phyloP scores from a whole-genome alignment of 2,113 vertebrate species.

The Ictalurus furcatus region DNA sequence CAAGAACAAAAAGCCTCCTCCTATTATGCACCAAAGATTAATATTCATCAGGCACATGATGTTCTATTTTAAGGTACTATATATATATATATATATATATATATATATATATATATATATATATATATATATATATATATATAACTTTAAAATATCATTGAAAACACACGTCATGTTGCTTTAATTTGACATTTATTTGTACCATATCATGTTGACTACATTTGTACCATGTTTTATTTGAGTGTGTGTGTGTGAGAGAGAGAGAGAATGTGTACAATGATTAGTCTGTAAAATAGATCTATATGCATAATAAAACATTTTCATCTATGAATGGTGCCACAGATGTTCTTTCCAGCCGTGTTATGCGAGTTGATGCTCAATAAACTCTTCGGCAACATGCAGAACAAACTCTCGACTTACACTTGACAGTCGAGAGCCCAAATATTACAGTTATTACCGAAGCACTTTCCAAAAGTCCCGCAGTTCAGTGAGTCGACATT shows the following conservation, averaged over 20 bases:
- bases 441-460: not conserved
- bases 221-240: not conserved
- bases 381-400: not conserved
- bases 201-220: not conserved
- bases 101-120: too few species aligned
- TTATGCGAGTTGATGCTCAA: not conserved
- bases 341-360: not conserved
- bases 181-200: not conserved
- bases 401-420: constrained; percentile 8
- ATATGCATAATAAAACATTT: not conserved
- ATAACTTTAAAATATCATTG: not conserved
- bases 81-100: not conserved
- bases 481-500: not conserved
- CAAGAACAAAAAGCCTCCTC: not conserved
- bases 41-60: not conserved
- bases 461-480: constrained; percentile 1
- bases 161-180: not conserved
- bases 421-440: constrained; percentile 20
- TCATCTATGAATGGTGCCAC: not conserved
- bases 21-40: not conserved
- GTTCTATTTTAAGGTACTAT: not conserved
- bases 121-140: too few species aligned
- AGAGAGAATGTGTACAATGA: too few species aligned
- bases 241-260: not conserved
- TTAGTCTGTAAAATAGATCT: not conserved